phyloP scores from a whole-genome alignment of 2,888 invertebrate species.

The Imbricaverruca yamaguchii region DNA sequence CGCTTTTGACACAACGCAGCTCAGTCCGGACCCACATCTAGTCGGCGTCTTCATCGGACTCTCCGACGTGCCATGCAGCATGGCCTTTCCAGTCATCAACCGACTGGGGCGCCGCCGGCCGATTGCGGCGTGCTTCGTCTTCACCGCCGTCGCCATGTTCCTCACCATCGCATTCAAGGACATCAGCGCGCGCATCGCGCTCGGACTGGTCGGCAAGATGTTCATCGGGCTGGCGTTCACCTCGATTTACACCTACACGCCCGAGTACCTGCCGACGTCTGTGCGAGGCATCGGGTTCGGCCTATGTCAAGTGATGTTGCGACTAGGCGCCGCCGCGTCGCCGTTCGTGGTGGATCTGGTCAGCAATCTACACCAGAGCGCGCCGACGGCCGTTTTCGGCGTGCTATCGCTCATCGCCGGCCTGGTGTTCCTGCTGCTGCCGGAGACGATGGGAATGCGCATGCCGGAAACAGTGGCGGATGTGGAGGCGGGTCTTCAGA shows the following conservation, averaged over 20 bases:
- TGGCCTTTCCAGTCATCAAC: conserved; percentile 40
- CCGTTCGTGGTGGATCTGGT: conserved; percentile 40
- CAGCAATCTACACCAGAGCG: conserved; percentile 9
- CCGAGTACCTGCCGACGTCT: conserved; percentile 35
- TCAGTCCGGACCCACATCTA: conserved; percentile 45
- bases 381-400: background rate
- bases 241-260: conserved; percentile 44
- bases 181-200: conserved; percentile 34
- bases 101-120: conserved; percentile 45
- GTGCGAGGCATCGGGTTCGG: conserved; percentile 42
- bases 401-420: background rate
- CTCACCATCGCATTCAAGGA: conserved; percentile 39
- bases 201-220: conserved; percentile 39
- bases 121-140: conserved; percentile 41
- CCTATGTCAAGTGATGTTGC: conserved; percentile 34
- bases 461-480: background rate
- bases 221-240: conserved; percentile 45
- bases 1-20: conserved; percentile 41
- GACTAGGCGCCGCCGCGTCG: conserved; percentile 46
- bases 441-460: background rate
- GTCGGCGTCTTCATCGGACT: conserved; percentile 46
- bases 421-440: background rate
- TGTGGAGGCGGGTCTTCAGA: background rate
- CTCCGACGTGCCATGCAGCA: conserved; percentile 43
- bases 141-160: conserved; percentile 43